phyloP scores from a whole-genome alignment of 35 echinoderm and acorn worm genomes.

The Apostichopus californicus region DNA sequence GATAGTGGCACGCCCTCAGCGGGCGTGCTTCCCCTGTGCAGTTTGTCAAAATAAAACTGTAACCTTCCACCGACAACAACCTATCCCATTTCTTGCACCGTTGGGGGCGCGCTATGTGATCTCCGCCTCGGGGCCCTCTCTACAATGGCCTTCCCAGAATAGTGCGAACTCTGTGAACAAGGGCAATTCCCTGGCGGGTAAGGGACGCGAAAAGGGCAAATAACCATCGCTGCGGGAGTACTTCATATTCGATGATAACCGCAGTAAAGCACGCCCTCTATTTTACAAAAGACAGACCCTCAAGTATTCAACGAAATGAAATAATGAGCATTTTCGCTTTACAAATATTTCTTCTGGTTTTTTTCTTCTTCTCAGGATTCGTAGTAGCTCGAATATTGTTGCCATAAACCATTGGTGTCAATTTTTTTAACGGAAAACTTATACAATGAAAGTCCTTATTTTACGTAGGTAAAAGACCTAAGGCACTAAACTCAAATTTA shows the following conservation, averaged over 20 bases:
- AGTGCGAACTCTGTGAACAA: neutral
- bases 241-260: neutral
- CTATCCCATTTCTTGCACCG: conserved; percentile 42
- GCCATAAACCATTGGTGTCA: too few species aligned
- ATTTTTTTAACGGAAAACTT: too few species aligned
- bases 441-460: too few species aligned
- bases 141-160: conserved; percentile 49
- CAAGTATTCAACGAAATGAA: too few species aligned
- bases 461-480: too few species aligned
- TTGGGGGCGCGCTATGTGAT: conserved; percentile 45
- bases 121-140: conserved; percentile 34
- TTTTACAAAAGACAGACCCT: neutral
- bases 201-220: conserved; percentile 11
- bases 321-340: too few species aligned
- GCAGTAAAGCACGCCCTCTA: neutral
- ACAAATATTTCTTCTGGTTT: neutral
- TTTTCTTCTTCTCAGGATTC: neutral
- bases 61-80: conserved; percentile 25
- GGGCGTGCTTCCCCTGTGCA: conserved; percentile 34
- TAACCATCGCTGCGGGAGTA: conserved; percentile 6
- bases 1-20: conserved; percentile 43
- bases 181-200: conserved; percentile 5
- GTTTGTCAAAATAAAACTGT: conserved; percentile 64
- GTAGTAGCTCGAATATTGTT: too few species aligned
- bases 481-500: too few species aligned